phyloP scores from a whole-genome alignment of 2,797 vertebrate species.

The Phylloscopus collybita region DNA sequence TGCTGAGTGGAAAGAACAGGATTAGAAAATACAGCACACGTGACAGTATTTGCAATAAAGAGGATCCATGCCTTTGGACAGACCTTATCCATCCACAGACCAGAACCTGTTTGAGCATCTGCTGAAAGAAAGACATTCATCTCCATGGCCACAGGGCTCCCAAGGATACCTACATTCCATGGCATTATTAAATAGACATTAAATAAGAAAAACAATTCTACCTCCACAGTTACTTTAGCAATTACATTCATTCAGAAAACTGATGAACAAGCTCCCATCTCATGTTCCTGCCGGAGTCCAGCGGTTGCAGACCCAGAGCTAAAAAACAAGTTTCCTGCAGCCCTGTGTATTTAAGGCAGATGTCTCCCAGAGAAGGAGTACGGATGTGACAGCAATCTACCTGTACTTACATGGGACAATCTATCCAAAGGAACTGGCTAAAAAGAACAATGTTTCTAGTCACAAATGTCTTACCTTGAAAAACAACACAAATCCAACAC shows the following conservation, averaged over 20 bases:
- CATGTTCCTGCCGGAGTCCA: not conserved
- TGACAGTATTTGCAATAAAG: not conserved
- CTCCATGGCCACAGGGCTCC: not conserved
- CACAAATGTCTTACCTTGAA: not conserved
- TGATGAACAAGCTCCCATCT: not conserved
- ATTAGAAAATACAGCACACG: not conserved
- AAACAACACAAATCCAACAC: not conserved
- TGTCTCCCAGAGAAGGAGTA: not conserved
- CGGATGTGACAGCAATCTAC: not conserved
- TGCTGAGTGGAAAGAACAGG: not conserved
- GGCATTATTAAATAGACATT: not conserved
- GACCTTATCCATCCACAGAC: not conserved
- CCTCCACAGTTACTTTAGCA: not conserved
- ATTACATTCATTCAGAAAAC: not conserved
- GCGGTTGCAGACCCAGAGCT: not conserved
- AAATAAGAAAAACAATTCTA: not conserved
- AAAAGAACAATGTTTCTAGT: not conserved
- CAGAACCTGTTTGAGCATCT: not conserved
- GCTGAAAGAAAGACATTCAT: not conserved
- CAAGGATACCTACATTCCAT: not conserved
- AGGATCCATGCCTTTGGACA: not conserved
- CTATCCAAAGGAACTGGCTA: not conserved
- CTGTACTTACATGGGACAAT: not conserved
- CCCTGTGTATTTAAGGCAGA: not conserved
- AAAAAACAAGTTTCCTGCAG: fast-evolving